Base-by-base conservation (phyloP, 2,797 vertebrate species). In the Microctenopoma steveboyesi region DNA sequence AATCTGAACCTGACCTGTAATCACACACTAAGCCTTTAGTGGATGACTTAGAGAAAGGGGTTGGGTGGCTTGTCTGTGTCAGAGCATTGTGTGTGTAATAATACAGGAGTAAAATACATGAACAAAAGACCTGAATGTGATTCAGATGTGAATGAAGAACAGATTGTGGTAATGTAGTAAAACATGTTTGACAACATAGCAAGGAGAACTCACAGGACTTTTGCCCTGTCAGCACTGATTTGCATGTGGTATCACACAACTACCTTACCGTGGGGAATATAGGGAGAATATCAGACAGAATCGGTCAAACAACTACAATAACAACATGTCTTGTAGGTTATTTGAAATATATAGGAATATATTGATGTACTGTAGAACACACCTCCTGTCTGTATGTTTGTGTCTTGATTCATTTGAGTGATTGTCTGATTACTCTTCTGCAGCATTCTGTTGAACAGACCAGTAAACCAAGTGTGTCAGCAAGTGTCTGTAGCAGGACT, bases 151-250 rank as follows among this genome's bases (percentile, higher is more conserved):
- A 40, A 40, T 60, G 30, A 35, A n/a, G 12, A 14, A 22, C 11
- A 47, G 2, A 14, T 15, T 57, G 15, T 25, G 46, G 39, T 37
- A 30, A 25, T 13, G 46, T 1, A 46, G 61, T 1, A 51, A 62
- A 66, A 61, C 62, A 47, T n/a, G 47, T 71, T 66, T 61, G 46
- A 49, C 56, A 61, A 46, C 22, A 54, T 50, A 46, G 25, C n/a
- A 42, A 42, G 47, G 12, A 51, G 16, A 15, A 4, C 27, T 16
- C n/a, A 58, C 18, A 8, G 8, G 8, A 12, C 8, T 58, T n/a
- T 30, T 45, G 37, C 33, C 4, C 48, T 42, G 25, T 58, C 18
- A 25, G 30, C 12, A 22, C 18, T 52, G 30, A 11, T 46, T 25
- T 14, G 13, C 22, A 67, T n/a, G 25, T 25, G 22, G 11, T 43